Base-by-base conservation (phyloP, 2,888 invertebrate genomes). In the Athripsodes cinereus region DNA sequence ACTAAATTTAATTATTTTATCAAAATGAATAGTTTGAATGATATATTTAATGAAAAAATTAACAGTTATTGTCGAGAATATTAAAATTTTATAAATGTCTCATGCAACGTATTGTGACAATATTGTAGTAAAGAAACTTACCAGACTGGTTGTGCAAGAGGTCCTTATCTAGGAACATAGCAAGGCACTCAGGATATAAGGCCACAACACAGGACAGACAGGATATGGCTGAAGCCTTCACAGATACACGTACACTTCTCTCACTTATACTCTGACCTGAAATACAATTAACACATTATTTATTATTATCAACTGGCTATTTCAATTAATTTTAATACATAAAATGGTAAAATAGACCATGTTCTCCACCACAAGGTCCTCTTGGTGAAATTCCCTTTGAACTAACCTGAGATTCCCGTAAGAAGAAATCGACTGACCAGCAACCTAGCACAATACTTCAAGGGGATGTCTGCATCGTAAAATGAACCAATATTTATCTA, bases 181-280 rank as follows among this genome's bases (percentile, higher is more conserved):
- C 82, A 58, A 94, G 81, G 2, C 87, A 77, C 64, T 84, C 80
- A 0, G 96, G 94, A 66, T 85, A 84, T 21, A 93, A 70, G 40
- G 83, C 81, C 34, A 93, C 73, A 55, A 92, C 84, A 65, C 86
- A 85, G 0, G 87, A 84, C 20, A 96, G 71, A 69, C 93, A 94
- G 55, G 84, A 84, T 19, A 96, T 70, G 0, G 95, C 91, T 35
- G 96, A 81, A 6, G 91, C 87, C 74, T 96, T 96, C 1, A 95
- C 90, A 58, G 96, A 96, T 26, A 97, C 93, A 34, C 96, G 81
- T 34, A 91, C 86, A 20, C 77, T 76, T 71, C 84, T 82, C 69
- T 96, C 96, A 1, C 88, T 74, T 63, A 89, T 83, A 51, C 87
- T 69, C 2, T 79, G 76, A 5, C 83, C 83, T 22, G 73, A 70